Conservation (phyloP, 2,113 vertebrate species). For the Platysternon megacephalum region DNA sequence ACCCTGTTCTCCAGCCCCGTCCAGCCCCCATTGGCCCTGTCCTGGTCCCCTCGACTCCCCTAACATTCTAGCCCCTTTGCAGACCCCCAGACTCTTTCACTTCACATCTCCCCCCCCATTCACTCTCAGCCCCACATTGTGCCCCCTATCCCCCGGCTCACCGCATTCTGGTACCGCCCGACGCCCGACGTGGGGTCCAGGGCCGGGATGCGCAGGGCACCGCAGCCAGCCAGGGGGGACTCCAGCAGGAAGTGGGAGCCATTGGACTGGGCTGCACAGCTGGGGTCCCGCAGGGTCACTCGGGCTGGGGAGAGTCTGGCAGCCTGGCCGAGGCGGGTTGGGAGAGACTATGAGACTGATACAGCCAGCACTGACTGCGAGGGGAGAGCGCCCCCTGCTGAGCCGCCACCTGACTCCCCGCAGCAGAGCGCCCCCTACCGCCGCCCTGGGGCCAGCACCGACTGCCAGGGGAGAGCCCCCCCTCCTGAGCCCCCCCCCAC, state of each 20-base stretch:
- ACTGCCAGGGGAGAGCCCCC: too few relatives aligned
- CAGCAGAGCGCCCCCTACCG: background rate
- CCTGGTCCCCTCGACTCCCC: background rate
- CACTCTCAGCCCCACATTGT: background rate
- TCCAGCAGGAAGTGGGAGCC: conserved; percentile 81
- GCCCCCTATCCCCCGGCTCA: conserved; percentile 33
- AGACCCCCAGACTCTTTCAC: background rate
- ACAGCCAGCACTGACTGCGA: background rate
- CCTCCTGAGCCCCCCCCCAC: too few relatives aligned
- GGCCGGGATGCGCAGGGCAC: conserved; percentile 69
- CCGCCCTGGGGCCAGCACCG: too few relatives aligned
- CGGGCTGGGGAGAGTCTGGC: conserved; percentile 17
- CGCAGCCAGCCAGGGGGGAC: conserved; percentile 80
- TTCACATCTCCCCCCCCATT: background rate
- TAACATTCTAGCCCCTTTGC: background rate
- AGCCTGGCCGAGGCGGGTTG: background rate
- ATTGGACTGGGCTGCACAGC: conserved; percentile 76
- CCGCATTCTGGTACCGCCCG: conserved; percentile 77
- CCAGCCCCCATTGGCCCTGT: background rate
- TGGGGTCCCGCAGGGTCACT: conserved; percentile 74
- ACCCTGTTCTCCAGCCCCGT: background rate
- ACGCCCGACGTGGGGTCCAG: conserved; percentile 35
- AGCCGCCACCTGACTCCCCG: too few relatives aligned
- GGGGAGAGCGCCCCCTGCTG: background rate
- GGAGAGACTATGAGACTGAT: background rate